Conservation (phyloP, 1,140 invertebrate genomes). For the Gyrodactylus salaris region DNA sequence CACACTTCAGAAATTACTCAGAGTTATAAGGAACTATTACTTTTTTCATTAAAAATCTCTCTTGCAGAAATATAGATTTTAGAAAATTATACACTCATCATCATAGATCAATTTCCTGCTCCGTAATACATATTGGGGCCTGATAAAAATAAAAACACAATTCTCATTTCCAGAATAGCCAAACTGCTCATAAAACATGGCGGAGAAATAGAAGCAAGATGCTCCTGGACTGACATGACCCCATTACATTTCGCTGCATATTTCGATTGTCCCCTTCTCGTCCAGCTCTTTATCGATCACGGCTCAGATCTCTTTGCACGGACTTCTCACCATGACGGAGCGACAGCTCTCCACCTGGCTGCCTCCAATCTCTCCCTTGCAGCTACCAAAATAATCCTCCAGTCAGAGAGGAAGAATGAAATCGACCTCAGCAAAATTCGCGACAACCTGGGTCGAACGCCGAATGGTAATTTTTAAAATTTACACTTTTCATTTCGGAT, state of each 20-base stretch:
- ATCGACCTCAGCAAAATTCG: background rate
- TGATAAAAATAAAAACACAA: too few relatives aligned
- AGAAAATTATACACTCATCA: background rate
- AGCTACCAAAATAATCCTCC: constrained; percentile 21
- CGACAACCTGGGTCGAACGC: constrained; percentile 19
- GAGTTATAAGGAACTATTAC: too few relatives aligned
- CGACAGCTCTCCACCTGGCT: constrained; percentile 25
- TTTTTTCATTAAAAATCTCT: background rate
- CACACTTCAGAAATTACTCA: too few relatives aligned
- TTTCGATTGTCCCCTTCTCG: constrained; percentile 24
- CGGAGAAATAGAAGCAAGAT: constrained; percentile 23
- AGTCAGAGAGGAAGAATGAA: constrained; percentile 13
- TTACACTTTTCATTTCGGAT: too few relatives aligned
- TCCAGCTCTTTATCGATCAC: constrained; percentile 18
- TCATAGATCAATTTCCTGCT: background rate
- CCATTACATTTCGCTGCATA: constrained; percentile 26
- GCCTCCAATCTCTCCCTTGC: constrained; percentile 23
- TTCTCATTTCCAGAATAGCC: background rate
- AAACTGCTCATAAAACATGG: constrained; percentile 12
- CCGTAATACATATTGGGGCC: too few relatives aligned
- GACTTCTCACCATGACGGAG: constrained; percentile 23
- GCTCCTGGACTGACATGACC: constrained; percentile 27
- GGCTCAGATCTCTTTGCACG: background rate
- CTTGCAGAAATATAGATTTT: background rate
- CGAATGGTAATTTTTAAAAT: constrained; percentile 18